Base-by-base conservation (phyloP, 1,140 invertebrate genomes). In the Anoplophora glabripennis region DNA sequence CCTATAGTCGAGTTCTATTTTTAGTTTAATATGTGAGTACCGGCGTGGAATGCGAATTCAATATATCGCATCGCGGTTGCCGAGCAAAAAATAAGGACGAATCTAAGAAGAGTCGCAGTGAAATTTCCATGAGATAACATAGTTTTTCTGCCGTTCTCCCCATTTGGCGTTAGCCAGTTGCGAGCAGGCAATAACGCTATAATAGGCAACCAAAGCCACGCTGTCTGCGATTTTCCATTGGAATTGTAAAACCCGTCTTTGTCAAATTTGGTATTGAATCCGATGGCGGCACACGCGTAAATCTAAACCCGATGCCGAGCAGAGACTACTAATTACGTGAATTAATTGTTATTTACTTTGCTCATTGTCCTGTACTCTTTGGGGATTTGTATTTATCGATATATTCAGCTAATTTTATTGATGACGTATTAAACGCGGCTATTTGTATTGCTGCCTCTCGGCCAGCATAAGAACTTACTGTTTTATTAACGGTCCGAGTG, bases 161-260 rank as follows among this genome's bases (percentile, higher is more conserved):
- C 69, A 66, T 72, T 73, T 74, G 67, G 70, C 46, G 46, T 64
- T 59, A 64, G 52, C 69, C 55, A 62, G 64, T 67, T 65, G 59
- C 69, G 59, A 28, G 67, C 59, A 61, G 56, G 61, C 71, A 69
- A 74, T 73, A 73, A 72, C 63, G 55, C 73, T 75, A 74, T 75
- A 75, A 73, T 74, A 75, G 72, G 73, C 63, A 70, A 72, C 63
- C 64, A 72, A 73, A 71, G 71, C 72, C 73, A 74, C 62, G 73
- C 73, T 71, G 73, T 75, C 73, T 75, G 68, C 71, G 72, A 67
- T 73, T 72, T 74, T 74, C 72, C 69, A 75, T 70, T 67, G 66
- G 68, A 70, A 71, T 70, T 67, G 71, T 68, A 37, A 63, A 67
- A 73, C 66, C 65, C 59, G 72, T 70, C 72, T 70, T 72, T 67